Base-by-base conservation (phyloP, 1,140 invertebrate genomes). In the Drosophila miranda region DNA sequence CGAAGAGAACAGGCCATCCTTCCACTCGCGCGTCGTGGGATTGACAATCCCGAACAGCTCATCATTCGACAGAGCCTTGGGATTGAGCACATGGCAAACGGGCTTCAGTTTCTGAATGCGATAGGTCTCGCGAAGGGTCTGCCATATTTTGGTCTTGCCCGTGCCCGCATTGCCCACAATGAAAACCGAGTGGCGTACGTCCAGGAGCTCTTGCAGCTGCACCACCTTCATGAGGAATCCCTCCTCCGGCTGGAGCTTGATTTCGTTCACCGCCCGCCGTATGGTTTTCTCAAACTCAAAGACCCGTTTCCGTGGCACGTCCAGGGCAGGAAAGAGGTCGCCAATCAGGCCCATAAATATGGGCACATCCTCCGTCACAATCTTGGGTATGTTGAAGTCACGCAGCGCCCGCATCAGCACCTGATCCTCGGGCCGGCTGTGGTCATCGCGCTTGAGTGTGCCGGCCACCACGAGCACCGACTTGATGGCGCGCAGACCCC, bases 31-130 rank as follows among this genome's bases (percentile, higher is more conserved):
- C 0, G 98, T 99, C 0, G 97, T 93, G 11, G 97, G 96, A 93
- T 99, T 99, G 55, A 99, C 98, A 48, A 98, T 94, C 9, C 98
- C 98, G 92, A 98, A 99, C 16, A 99, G 92, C 90, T 99, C 98
- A 86, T 99, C 97, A 81, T 98, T 99, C 0, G 97, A 98, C 5
- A 99, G 96, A 30, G 97, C 97, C 92, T 98, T 98, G 2, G 98
- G 98, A 90, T 99, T 97, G 5, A 99, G 91, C 90, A 99, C 98
- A 84, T 97, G 95, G 66, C 95, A 98, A 43, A 94, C 92, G 1
- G 98, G 98, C 89, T 97, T 98, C 56, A 93, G 89, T 86, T 97
- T 96, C 80, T 93, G 91, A 87, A 95, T 95, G 55, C 92, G 92
- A 90, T 97, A 97, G 0, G 96, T 97, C 62, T 93, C 93, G 54